These are phyloP conservation scores for Luffia ferchaultella DNA, from an alignment of 2,888 invertebrate species.

Conservation along the genomic window DNA sequence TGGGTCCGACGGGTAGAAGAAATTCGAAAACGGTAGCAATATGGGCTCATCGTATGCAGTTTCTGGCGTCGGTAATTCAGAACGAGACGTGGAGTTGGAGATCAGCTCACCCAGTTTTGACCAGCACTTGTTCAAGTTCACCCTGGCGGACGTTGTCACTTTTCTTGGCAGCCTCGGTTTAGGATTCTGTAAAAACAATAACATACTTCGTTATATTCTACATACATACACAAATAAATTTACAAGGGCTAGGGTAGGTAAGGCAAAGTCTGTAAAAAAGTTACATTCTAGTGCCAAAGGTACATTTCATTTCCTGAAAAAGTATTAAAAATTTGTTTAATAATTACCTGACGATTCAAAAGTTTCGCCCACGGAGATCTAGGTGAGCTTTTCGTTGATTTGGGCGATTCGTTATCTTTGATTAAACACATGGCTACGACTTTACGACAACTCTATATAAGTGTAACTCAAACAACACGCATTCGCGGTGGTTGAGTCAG, in stretches of 20 bases:
- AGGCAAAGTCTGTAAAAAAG: neutral
- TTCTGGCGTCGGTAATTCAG: constrained; percentile 57
- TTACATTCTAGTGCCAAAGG: neutral
- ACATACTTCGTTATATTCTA: constrained; percentile 10
- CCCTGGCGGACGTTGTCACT: constrained; percentile 62
- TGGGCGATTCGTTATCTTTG: constrained; percentile 42
- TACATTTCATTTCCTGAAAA: neutral
- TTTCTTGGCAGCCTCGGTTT: constrained; percentile 66
- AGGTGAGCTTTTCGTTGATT: constrained; percentile 48
- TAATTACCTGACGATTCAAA: constrained; percentile 62
- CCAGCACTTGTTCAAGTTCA: constrained; percentile 73
- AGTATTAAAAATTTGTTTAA: constrained; percentile 6
- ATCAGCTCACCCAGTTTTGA: constrained; percentile 67
- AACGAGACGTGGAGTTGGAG: constrained; percentile 46
- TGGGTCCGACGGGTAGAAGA: constrained; percentile 47
- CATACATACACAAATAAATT: neutral
- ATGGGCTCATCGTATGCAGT: constrained; percentile 54
- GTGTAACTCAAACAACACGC: constrained; percentile 37
- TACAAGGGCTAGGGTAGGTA: neutral
- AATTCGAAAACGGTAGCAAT: constrained; percentile 45
- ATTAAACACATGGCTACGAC: constrained; percentile 59
- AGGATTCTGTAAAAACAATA: constrained; percentile 54
- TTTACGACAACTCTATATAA: constrained; percentile 1
- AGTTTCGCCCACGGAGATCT: constrained; percentile 67
- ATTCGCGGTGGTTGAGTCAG: constrained; percentile 43